These are phyloP conservation scores for Tetranychus cinnabarinus DNA, from an alignment of 1,140 invertebrate species.

Conservation along the genomic window DNA sequence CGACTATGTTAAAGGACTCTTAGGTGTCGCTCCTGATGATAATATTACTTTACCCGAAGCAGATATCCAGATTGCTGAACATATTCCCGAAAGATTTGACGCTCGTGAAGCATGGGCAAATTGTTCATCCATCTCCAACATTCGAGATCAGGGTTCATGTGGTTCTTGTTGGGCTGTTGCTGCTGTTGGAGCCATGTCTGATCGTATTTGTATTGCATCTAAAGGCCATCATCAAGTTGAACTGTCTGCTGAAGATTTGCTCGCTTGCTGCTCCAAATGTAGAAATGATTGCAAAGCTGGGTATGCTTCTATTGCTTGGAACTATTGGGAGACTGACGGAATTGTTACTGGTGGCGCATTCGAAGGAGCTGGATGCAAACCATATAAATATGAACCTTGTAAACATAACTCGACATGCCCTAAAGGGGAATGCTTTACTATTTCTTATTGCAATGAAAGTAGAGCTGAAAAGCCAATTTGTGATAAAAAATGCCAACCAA, in stretches of 20 bases:
- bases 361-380: slow-evolving; percentile 41
- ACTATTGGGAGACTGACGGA: slow-evolving; percentile 17
- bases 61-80: slow-evolving; percentile 11
- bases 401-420: slow-evolving; percentile 66
- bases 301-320: slow-evolving; percentile 23
- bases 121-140: slow-evolving; percentile 52
- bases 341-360: slow-evolving; percentile 62
- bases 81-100: slow-evolving; percentile 54
- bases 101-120: slow-evolving; percentile 50
- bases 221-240: slow-evolving; percentile 24
- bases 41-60: background rate
- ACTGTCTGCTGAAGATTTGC: slow-evolving; percentile 8
- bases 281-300: slow-evolving; percentile 21
- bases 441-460: slow-evolving; percentile 27
- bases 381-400: slow-evolving; percentile 59
- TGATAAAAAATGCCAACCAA: slow-evolving; percentile 31
- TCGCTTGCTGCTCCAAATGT: slow-evolving; percentile 39
- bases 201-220: slow-evolving; percentile 42
- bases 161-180: slow-evolving; percentile 16
- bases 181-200: slow-evolving; percentile 9
- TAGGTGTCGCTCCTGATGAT: background rate
- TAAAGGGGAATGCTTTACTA: slow-evolving; percentile 15
- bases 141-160: slow-evolving; percentile 46
- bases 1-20: background rate
- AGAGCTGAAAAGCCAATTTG: slow-evolving; percentile 43